A percentile compares a stretch with the other conserved stretches of the same genome.
Evolutionary conservation across 2,113 vertebrate species (phyloP).

Genomic region (Dolichotis patagonum): DNA sequence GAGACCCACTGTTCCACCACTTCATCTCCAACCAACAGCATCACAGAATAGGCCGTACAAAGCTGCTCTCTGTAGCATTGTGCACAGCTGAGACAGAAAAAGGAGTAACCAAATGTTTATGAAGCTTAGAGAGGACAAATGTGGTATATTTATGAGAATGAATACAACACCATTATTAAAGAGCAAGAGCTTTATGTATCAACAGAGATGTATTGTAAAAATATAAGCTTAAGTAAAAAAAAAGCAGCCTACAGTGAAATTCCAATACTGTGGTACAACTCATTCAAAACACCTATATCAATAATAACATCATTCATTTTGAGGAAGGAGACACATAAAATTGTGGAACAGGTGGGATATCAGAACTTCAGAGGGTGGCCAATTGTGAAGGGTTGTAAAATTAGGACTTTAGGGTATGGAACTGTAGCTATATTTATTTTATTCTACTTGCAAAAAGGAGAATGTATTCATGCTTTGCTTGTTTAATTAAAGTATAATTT

Average conservation of each 20-base stretch:
- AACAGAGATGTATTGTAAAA: constrained; percentile 9
- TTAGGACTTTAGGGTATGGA: not conserved
- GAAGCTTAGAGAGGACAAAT: not conserved
- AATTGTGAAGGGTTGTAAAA: not conserved
- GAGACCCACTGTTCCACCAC: not conserved
- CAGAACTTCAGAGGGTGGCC: not conserved
- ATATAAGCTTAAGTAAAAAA: not conserved
- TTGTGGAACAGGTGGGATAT: too few relatives aligned
- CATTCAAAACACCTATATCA: not conserved
- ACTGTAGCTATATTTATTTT: not conserved
- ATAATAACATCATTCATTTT: not conserved
- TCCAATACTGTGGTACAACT: not conserved
- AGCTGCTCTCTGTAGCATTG: not conserved
- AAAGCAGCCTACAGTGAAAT: not conserved
- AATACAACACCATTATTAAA: not conserved
- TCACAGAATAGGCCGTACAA: not conserved
- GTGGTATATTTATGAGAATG: not conserved
- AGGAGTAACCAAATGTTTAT: not conserved
- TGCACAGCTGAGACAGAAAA: not conserved
- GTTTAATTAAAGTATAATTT: constrained; percentile 67
- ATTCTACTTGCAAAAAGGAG: constrained; percentile 42
- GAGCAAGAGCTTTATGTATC: not conserved
- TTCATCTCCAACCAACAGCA: not conserved
- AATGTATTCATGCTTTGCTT: constrained; percentile 47
- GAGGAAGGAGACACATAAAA: constrained; percentile 11